Evolutionary conservation across 2,888 invertebrate genomes (phyloP).

Genomic region (Cataglyphis livida): DNA sequence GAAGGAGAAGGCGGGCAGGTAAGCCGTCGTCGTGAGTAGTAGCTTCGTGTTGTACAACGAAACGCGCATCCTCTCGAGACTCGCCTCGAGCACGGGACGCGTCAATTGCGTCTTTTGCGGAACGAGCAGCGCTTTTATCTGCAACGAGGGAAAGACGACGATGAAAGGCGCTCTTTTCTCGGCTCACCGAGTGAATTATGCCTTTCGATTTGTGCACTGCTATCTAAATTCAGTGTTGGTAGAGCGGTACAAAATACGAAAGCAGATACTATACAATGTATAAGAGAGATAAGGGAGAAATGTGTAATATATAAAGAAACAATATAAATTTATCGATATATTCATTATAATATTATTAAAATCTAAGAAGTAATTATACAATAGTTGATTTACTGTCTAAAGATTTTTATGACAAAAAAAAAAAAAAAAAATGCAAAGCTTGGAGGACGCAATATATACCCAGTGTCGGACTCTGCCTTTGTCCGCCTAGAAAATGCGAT

Average conservation of each 20-base stretch:
- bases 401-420: neutral
- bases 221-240: conserved; percentile 59
- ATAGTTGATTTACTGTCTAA: conserved; percentile 23
- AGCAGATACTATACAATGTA: neutral
- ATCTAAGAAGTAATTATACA: conserved; percentile 8
- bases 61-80: conserved; percentile 87
- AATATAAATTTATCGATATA: conserved; percentile 23
- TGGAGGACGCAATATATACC: neutral
- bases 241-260: conserved; percentile 7
- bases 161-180: conserved; percentile 58
- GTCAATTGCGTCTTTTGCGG: conserved; percentile 65
- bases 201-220: conserved; percentile 70
- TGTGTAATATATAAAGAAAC: conserved; percentile 14
- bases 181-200: conserved; percentile 68
- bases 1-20: conserved; percentile 88
- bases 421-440: conserved; percentile 23
- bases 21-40: conserved; percentile 88
- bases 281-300: neutral
- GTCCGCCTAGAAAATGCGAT: conserved; percentile 61
- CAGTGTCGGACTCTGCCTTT: neutral
- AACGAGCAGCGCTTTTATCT: conserved; percentile 85
- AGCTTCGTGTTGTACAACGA: conserved; percentile 89
- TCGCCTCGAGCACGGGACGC: conserved; percentile 64
- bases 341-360: conserved; percentile 9
- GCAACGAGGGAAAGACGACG: conserved; percentile 48